phyloP scores from a whole-genome alignment of 1,140 invertebrate genomes.

The Drosophila subpulchrella region DNA sequence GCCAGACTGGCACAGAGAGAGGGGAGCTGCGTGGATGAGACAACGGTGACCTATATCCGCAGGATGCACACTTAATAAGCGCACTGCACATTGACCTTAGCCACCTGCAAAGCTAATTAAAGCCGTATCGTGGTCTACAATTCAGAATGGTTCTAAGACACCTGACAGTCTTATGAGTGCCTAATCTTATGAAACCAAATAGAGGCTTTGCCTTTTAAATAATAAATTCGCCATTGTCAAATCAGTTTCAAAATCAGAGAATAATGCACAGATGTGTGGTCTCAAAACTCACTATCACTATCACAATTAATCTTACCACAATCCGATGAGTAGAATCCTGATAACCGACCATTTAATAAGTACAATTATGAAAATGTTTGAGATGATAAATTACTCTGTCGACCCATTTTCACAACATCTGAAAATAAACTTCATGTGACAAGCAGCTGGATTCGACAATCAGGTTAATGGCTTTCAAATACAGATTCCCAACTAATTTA shows the following conservation, averaged over 20 bases:
- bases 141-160: too few relatives aligned
- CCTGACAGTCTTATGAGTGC: too few relatives aligned
- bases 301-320: not conserved
- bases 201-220: not conserved
- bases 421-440: slow-evolving; percentile 5
- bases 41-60: slow-evolving; percentile 57
- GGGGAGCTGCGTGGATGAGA: slow-evolving; percentile 17
- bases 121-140: not conserved
- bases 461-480: slow-evolving; percentile 32
- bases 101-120: slow-evolving; percentile 60
- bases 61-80: slow-evolving; percentile 38
- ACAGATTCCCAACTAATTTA: slow-evolving; percentile 32
- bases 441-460: slow-evolving; percentile 9
- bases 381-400: not conserved
- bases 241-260: not conserved
- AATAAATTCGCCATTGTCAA: not conserved
- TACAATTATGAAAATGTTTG: not conserved
- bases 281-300: not conserved
- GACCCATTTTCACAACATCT: slow-evolving; percentile 3
- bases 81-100: slow-evolving; percentile 60
- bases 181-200: not conserved
- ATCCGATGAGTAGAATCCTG: slow-evolving; percentile 1
- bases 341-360: not conserved
- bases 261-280: not conserved
- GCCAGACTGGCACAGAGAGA: slow-evolving; percentile 3